phyloP scores from a whole-genome alignment of 2,797 vertebrate genomes.

The Botia almorhae region DNA sequence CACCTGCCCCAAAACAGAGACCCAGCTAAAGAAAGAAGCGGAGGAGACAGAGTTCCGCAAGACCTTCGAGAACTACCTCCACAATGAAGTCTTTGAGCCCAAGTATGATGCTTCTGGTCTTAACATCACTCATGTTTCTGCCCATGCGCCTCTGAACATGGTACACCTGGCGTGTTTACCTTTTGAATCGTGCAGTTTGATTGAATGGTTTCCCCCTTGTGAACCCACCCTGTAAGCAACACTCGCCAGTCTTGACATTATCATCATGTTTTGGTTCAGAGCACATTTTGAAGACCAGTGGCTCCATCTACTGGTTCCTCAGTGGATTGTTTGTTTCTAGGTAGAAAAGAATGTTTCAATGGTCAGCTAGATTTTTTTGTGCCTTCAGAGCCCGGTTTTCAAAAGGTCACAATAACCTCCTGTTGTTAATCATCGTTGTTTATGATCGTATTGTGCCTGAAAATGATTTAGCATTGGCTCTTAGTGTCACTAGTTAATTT shows the following conservation, averaged over 20 bases:
- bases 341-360: not conserved
- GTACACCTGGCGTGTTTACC: too few species aligned
- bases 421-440: too few species aligned
- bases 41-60: slow-evolving; percentile 92
- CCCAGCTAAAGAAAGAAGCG: slow-evolving; percentile 92
- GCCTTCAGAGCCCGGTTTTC: not conserved
- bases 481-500: not conserved
- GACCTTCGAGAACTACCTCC: slow-evolving; percentile 95
- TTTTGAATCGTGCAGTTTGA: too few species aligned
- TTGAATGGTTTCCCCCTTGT: too few species aligned
- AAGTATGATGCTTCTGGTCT: slow-evolving; percentile 73
- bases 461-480: not conserved
- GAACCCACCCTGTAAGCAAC: not conserved
- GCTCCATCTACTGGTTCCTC: not conserved
- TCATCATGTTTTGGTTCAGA: not conserved
- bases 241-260: not conserved
- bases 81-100: slow-evolving; percentile 94
- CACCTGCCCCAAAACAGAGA: slow-evolving; percentile 92
- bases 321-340: not conserved
- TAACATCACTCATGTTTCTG: too few species aligned
- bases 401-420: not conserved
- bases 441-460: not conserved
- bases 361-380: not conserved
- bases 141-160: too few species aligned
- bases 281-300: not conserved